Base-by-base conservation (phyloP, 2,797 vertebrate species). In the Dromococcyx pavoninus region DNA sequence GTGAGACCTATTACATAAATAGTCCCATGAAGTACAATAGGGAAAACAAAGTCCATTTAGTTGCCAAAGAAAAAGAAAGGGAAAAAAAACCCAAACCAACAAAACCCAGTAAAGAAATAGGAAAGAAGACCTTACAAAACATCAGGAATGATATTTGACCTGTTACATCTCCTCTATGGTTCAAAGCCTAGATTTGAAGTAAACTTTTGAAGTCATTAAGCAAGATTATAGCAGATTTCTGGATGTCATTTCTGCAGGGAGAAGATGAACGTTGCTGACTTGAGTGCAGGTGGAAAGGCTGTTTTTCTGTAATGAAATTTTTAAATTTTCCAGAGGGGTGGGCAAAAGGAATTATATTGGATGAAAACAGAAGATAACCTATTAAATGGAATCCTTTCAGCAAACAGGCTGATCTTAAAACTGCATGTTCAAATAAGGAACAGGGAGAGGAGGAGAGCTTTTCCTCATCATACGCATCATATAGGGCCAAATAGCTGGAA, bases 311-410 rank as follows among this genome's bases (percentile, higher is more conserved):
- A 69, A 86, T 57, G 22, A 77, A 90, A 91, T 69, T 33, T 65
- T 21, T 60, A 94, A 83, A n/a, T 66, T 87, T 95, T 96, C 82
- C 66, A 89, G 67, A 88, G 48, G 32, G 35, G 15, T 13, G 66
- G 14, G 16, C 10, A 11, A 66, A 90, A 93, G 64, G 12, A 91
- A 94, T 73, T 70, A 64, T 19, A 92, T 83, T 30, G 27, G 67
- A 87, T 86, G 57, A 90, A 94, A 92, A 86, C 19, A 95, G 66
- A 74, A 92, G 43, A 66, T 22, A 5, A 94, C 67, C 84, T 95
- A 92, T 88, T 81, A 91, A 91, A 91, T 46, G 30, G 72, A 94
- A 88, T 91, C 44, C 58, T 91, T 95, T 93, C 86, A 91, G 88
- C 75, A 93, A 91, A 77, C 44, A 86, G 60, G 44, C 32, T 93